phyloP scores from a whole-genome alignment of 2,888 invertebrate species.

The Andrena bucephala region DNA sequence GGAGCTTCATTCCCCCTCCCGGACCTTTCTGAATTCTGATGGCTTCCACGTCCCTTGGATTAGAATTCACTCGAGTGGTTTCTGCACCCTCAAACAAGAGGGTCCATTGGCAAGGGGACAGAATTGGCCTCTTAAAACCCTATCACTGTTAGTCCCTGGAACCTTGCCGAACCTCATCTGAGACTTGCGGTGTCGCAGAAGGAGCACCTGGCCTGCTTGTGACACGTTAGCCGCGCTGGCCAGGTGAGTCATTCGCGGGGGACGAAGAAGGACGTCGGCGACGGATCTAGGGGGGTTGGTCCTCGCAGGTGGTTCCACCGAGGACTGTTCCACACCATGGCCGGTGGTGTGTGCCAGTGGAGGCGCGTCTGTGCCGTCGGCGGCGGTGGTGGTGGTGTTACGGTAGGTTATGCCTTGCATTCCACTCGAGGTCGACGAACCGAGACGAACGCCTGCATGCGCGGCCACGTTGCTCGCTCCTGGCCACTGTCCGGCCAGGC shows the following conservation, averaged over 20 bases:
- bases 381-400: constrained; percentile 77
- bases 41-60: background rate
- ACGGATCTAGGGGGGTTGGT: constrained; percentile 59
- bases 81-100: too few relatives aligned
- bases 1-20: background rate
- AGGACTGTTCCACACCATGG: constrained; percentile 6
- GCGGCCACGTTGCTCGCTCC: constrained; percentile 72
- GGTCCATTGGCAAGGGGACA: background rate
- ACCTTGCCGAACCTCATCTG: background rate
- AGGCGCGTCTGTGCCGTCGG: constrained; percentile 38
- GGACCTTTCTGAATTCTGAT: background rate
- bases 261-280: constrained; percentile 37
- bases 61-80: background rate
- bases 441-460: constrained; percentile 78
- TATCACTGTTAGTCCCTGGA: background rate
- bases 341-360: constrained; percentile 6
- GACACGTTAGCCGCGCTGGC: constrained; percentile 17
- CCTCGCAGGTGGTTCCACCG: constrained; percentile 73
- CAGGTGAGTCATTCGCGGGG: constrained; percentile 53
- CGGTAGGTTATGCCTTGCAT: constrained; percentile 84
- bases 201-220: constrained; percentile 10
- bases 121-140: too few relatives aligned
- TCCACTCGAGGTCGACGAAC: constrained; percentile 83
- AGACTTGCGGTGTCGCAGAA: background rate
- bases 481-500: constrained; percentile 76